These are phyloP conservation scores for Isurus oxyrinchus DNA, from an alignment of 2,113 vertebrate genomes.

Conservation along the genomic window DNA sequence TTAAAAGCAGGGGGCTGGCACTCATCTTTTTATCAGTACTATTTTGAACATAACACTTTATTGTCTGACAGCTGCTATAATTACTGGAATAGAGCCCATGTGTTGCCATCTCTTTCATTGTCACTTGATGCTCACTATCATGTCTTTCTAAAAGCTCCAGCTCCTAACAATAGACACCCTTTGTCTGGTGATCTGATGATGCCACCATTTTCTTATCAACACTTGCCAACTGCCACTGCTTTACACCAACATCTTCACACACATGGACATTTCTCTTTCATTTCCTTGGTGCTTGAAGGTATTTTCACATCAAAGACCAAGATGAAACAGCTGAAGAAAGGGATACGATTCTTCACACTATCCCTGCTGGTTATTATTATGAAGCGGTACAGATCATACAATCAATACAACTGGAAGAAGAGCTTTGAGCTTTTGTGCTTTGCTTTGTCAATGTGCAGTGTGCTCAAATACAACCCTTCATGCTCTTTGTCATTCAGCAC, in stretches of 20 bases:
- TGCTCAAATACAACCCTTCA: neutral
- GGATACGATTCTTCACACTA: neutral
- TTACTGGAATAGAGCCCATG: neutral
- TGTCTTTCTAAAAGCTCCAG: neutral
- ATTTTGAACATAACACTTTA: neutral
- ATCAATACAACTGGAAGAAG: neutral
- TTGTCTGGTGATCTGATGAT: neutral
- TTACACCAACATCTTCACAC: neutral
- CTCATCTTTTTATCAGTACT: neutral
- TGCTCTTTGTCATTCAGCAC: neutral
- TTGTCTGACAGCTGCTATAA: neutral
- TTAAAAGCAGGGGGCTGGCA: neutral
- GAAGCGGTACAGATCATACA: neutral
- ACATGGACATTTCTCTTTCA: neutral
- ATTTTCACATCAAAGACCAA: neutral
- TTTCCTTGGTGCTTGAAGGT: neutral
- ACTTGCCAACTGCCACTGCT: neutral
- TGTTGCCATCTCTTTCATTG: neutral
- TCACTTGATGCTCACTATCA: constrained; percentile 12
- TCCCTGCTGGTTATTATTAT: neutral
- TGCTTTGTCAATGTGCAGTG: neutral
- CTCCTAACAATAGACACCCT: neutral
- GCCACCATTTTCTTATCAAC: neutral
- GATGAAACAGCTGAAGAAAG: neutral
- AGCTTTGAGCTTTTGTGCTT: neutral